Evolutionary conservation across 2,888 invertebrate genomes (phyloP), one percentile per base, ranked within the genome.

Genomic region (Plebejus argus): DNA sequence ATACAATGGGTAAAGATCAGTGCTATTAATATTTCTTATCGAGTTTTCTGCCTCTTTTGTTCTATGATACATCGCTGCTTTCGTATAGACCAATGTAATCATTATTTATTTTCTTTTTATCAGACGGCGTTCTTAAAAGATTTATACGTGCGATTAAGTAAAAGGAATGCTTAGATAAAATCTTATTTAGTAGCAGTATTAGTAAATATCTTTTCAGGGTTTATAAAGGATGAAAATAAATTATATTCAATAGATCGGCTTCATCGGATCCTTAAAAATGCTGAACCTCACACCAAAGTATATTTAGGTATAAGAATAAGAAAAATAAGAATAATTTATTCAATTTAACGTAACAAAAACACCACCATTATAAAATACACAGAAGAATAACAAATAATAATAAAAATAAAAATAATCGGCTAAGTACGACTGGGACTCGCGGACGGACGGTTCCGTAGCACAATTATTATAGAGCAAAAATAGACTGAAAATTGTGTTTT

Each of bases 91-190:
- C 66, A 66, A 66, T 66, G 66, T 28, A 28, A 66, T 66, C 66
- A 66, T 66, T 66, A 66, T 66, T 66, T 66, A 66, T 66, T 66
- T 66, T 66, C 66, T 28, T 28, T 66, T 66, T 23, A 61, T 61
- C 61, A 28, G 23, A 4, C 23, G 28, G 23, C 23, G 12, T 28
- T 66, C 66, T 23, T 28, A 28, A 66, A 66, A 66, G 66, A 66
- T 66, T 66, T 66, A 28, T 66, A 5, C 58, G 1, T 66, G 28
- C 15, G 66, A 66, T 28, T 28, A 66, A 66, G 66, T 66, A 66
- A 66, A 28, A 66, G 66, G 23, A 66, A 66, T 66, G 66, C 12
- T 66, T 66, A 28, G 28, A 53, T 18, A 53, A 49, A 49, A 15
- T 49, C 49, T 15, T 53, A 53, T 53, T 53, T 53, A 53, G 53